A percentile compares a stretch with the other conserved stretches of the same genome.
phyloP scores from a whole-genome alignment of 2,113 vertebrate genomes.

The Glaucomys volans region DNA sequence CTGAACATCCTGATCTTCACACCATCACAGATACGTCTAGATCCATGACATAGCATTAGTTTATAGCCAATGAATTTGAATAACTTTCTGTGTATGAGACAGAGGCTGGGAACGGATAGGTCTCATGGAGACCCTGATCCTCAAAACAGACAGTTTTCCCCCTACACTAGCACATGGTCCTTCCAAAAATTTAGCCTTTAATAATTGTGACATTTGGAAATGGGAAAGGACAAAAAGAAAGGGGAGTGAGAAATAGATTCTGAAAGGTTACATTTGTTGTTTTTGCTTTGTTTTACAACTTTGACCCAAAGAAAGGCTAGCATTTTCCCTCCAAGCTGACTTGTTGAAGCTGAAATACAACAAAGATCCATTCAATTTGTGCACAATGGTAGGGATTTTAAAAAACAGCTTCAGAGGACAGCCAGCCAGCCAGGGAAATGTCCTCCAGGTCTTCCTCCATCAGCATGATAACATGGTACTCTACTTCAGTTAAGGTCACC shows the following conservation, averaged over 20 bases:
- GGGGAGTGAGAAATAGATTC: neutral
- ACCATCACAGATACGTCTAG: neutral
- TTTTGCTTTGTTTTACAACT: slow-evolving; percentile 32
- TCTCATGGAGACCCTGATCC: neutral
- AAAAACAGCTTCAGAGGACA: neutral
- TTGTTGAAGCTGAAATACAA: neutral
- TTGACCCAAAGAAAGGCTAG: neutral
- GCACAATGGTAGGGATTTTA: neutral
- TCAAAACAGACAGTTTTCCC: neutral
- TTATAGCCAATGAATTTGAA: neutral
- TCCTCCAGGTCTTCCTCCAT: neutral
- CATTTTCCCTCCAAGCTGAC: neutral
- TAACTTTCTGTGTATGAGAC: neutral
- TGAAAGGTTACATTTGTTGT: neutral
- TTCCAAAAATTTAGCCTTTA: slow-evolving; percentile 33
- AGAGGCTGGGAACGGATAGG: neutral
- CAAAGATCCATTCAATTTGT: neutral
- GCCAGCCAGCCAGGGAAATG: neutral
- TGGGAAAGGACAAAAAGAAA: neutral
- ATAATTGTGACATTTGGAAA: slow-evolving; percentile 20
- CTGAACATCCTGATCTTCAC: neutral
- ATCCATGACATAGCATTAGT: neutral
- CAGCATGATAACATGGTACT: neutral
- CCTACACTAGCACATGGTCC: neutral
- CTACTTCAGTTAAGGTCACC: neutral